Conservation (phyloP, 2,888 invertebrate genomes). For the Cryptocephalus primarius region DNA sequence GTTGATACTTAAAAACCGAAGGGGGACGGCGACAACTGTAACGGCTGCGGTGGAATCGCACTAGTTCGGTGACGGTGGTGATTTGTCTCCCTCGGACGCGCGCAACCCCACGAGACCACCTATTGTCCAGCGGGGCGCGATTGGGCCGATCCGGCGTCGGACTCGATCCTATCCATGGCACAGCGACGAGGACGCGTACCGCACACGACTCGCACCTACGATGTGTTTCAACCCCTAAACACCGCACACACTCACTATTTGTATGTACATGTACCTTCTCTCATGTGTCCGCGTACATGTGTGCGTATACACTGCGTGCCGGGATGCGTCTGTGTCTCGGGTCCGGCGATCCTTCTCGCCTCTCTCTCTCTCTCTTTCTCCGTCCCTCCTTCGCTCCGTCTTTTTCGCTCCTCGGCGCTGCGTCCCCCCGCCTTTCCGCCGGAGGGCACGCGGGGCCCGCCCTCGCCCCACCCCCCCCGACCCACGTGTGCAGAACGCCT, state of each 20-base stretch:
- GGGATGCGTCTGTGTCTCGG: slow-evolving; percentile 33
- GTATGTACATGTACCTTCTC: too few species aligned
- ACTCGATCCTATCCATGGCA: too few species aligned
- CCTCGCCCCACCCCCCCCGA: slow-evolving; percentile 31
- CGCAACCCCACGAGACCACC: slow-evolving; percentile 15
- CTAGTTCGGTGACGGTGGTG: too few species aligned
- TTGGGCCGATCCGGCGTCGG: slow-evolving; percentile 18
- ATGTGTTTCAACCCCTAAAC: too few species aligned
- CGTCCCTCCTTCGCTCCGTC: slow-evolving; percentile 2
- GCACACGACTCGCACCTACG: too few species aligned
- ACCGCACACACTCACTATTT: too few species aligned
- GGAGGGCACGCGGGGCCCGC: slow-evolving; percentile 17
- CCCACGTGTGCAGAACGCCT: slow-evolving; percentile 36
- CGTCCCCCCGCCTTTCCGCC: background rate
- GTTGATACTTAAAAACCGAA: background rate
- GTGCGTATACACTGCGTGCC: slow-evolving; percentile 35
- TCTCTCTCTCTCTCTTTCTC: slow-evolving; percentile 26
- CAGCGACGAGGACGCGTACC: too few species aligned
- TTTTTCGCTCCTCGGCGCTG: background rate
- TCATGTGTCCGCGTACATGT: slow-evolving; percentile 15
- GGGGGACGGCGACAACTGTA: background rate
- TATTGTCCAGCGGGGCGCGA: slow-evolving; percentile 28
- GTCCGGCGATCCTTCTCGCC: slow-evolving; percentile 21
- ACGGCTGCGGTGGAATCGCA: too few species aligned
- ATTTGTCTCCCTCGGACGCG: too few species aligned